Evolutionary conservation across 2,797 vertebrate genomes (phyloP).

Genomic region (Chelonia mydas): DNA sequence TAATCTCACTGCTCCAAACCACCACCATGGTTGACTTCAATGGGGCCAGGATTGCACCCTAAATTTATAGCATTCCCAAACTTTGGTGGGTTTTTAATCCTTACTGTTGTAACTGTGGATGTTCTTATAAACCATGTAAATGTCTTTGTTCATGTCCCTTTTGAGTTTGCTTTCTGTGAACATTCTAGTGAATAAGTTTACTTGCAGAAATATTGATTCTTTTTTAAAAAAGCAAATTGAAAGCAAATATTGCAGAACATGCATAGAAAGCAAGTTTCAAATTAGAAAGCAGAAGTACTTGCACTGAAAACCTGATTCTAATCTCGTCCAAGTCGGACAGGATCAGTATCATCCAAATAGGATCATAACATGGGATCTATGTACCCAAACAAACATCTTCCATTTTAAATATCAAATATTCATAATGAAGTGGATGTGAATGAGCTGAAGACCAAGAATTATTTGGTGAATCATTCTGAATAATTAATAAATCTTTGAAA

Average conservation of each 20-base stretch:
- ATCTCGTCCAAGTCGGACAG: neutral
- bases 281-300: neutral
- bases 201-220: neutral
- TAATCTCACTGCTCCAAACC: neutral
- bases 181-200: neutral
- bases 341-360: neutral
- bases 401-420: neutral
- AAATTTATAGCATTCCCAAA: neutral
- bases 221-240: neutral
- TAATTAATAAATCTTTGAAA: conserved; percentile 26
- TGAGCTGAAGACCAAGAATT: neutral
- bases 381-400: neutral
- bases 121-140: neutral
- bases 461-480: conserved; percentile 6
- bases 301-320: neutral
- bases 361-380: neutral
- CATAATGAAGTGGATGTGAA: neutral
- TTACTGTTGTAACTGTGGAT: neutral
- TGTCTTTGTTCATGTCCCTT: neutral
- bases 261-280: neutral
- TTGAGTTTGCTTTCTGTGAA: neutral
- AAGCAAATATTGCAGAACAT: neutral
- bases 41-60: neutral
- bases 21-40: neutral
- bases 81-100: neutral